phyloP scores from a whole-genome alignment of 2,113 vertebrate genomes.

The Delphinapterus leucas region DNA sequence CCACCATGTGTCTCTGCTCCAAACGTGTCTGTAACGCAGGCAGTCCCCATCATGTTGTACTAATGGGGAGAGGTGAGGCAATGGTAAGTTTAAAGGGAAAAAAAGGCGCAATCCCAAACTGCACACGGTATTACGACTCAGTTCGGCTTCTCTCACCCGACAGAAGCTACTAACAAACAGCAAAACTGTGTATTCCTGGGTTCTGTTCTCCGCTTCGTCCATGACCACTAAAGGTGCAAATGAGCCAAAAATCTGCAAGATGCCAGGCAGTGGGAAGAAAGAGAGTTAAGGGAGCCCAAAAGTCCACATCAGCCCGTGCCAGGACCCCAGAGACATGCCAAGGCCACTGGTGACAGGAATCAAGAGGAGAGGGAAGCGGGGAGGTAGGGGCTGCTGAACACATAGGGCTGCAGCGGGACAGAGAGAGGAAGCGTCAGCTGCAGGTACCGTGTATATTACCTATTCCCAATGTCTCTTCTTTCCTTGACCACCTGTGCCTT shows the following conservation, averaged over 20 bases:
- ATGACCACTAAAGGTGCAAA: neutral
- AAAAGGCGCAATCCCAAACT: neutral
- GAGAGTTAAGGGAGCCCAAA: neutral
- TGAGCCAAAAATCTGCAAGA: conserved; percentile 15
- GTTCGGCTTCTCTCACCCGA: neutral
- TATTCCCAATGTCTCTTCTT: neutral
- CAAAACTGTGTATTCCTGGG: neutral
- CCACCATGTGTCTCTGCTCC: neutral
- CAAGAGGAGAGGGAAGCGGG: too few relatives aligned
- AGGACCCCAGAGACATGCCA: neutral
- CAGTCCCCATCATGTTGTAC: neutral
- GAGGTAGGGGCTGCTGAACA: neutral
- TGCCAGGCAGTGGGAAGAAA: neutral
- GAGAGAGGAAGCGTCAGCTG: rapidly evolving
- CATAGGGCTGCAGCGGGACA: neutral
- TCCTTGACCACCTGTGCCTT: neutral
- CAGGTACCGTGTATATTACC: neutral
- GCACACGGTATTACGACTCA: rapidly evolving
- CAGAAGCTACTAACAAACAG: conserved; percentile 14
- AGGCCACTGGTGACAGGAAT: neutral
- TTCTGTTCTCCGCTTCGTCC: neutral
- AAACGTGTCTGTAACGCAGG: neutral
- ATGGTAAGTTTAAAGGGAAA: neutral
- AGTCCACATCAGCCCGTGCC: rapidly evolving
- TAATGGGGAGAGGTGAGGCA: neutral